These are phyloP conservation scores for Capromys pilorides DNA, from an alignment of 2,797 vertebrate species.

Conservation along the genomic window DNA sequence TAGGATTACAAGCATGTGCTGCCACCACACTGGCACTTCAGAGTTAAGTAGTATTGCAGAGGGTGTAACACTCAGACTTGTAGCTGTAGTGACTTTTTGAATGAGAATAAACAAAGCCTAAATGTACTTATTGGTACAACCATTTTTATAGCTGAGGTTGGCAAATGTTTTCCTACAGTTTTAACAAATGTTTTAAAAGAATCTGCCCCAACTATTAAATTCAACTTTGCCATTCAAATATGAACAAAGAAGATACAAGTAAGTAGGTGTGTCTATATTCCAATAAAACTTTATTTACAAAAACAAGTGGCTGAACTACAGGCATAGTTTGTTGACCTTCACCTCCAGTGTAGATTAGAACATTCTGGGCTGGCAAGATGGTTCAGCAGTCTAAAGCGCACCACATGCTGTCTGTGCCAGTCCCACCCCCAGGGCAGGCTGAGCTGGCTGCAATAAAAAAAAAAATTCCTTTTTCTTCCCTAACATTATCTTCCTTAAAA, in stretches of 20 bases:
- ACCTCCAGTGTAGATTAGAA: neutral
- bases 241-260: neutral
- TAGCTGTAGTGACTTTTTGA: neutral
- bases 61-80: neutral
- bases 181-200: neutral
- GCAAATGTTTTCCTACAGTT: neutral
- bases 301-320: neutral
- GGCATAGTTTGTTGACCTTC: neutral
- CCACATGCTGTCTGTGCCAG: too few relatives aligned
- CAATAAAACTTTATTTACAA: neutral
- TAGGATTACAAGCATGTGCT: too few relatives aligned
- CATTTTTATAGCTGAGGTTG: neutral
- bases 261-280: neutral
- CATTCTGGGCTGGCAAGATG: neutral
- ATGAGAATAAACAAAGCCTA: constrained; percentile 33
- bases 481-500: neutral
- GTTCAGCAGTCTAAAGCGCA: too few relatives aligned
- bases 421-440: too few relatives aligned
- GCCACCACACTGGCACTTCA: too few relatives aligned
- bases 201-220: neutral
- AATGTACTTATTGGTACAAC: neutral
- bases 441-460: too few relatives aligned
- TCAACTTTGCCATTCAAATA: neutral
- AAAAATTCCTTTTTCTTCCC: neutral
- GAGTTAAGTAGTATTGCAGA: neutral